A percentile compares a stretch with the other conserved stretches of the same genome.
These are phyloP conservation scores for Lasius fuliginosus DNA, from an alignment of 2,888 invertebrate species.

Conservation along the genomic window DNA sequence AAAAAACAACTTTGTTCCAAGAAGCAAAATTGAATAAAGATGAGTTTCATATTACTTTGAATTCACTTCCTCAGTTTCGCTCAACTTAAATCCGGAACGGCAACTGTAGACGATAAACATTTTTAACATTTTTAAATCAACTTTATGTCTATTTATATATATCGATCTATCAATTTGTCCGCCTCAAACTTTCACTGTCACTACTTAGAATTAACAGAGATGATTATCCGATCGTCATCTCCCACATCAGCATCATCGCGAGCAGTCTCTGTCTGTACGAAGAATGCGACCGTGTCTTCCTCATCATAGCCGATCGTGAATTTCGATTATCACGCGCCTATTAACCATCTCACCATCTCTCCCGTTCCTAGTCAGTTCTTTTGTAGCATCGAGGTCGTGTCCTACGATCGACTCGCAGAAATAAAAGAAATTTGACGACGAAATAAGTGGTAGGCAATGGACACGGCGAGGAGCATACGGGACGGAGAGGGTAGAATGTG, in stretches of 20 bases:
- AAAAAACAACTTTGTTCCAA: not conserved
- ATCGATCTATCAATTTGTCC: not conserved
- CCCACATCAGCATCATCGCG: not conserved
- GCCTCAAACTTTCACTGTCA: not conserved
- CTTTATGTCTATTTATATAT: constrained; percentile 2
- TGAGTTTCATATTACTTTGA: not conserved
- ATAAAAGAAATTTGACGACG: constrained; percentile 50
- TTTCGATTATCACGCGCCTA: constrained; percentile 57
- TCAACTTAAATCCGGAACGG: not conserved
- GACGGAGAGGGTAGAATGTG: constrained; percentile 21
- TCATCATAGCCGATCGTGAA: constrained; percentile 30
- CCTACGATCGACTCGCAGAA: constrained; percentile 55
- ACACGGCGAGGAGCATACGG: not conserved
- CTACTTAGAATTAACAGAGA: not conserved
- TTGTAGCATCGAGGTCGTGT: constrained; percentile 25
- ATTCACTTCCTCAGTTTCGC: not conserved
- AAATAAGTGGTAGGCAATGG: constrained; percentile 45
- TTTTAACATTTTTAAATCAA: not conserved
- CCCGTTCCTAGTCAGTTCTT: not conserved
- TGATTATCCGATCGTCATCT: not conserved
- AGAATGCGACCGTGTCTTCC: constrained; percentile 27
- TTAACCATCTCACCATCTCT: constrained; percentile 52
- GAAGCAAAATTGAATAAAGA: not conserved
- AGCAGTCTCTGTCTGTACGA: not conserved
- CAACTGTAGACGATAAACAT: not conserved